Base-by-base conservation (phyloP, 2,888 invertebrate genomes). In the Drosophila cognata region DNA sequence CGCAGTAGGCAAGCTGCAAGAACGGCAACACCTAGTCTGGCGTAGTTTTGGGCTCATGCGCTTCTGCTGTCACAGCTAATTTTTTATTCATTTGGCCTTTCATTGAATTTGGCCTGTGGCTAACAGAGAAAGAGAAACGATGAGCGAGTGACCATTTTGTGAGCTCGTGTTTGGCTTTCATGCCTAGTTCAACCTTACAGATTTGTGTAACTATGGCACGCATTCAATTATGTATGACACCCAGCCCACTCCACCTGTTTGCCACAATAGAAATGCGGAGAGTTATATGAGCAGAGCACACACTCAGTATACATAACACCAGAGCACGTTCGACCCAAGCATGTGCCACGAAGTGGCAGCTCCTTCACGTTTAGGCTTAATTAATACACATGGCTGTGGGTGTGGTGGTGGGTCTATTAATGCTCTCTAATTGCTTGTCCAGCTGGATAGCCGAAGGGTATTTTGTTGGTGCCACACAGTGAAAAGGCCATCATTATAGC, bases 81-180 rank as follows among this genome's bases (percentile, higher is more conserved):
- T 90, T 70, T 58, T 77, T 89, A 89, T 87, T 87, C 88, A 89
- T 88, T 81, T 60, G 77, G 89, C 78, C 78, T 77, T 78, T 79
- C 76, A 78, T 74, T 71, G 55, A 78, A 75, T 72, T 64, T 66
- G 21, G 57, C 60, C 61, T 43, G 38, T 38, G 18, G 38, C 38
- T 38, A 16, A 25, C 8, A 33, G 41, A 18, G 28, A 31, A 31
- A n/a, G n/a, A 43, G 7, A 29, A 25, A 48, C 56, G 25, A 35
- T 50, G 53, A 28, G 50, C 2, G 28, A 53, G 57, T 36, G 52
- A 46, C 56, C 77, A 57, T 72, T 70, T 75, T 70, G 71, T 57
- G 63, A 53, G 59, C 71, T 60, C 71, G 59, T 82, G 82, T 73
- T 62, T 73, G 62, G 57, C 52, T 77, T 57, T 57, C 61, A 67